Conservation (phyloP, 2,888 invertebrate genomes). For the Parascotia fuliginaria region DNA sequence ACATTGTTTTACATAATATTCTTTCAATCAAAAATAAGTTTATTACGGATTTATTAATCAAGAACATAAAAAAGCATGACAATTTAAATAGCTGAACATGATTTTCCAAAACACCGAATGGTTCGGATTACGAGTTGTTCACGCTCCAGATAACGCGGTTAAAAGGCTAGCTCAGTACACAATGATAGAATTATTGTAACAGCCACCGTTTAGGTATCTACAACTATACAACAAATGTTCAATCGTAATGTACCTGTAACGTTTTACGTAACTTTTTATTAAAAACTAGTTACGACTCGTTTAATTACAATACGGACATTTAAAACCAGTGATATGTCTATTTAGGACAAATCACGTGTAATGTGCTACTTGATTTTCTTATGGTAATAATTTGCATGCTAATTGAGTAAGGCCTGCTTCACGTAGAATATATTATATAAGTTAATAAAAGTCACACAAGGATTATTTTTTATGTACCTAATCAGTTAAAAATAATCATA, state of each 20-base stretch:
- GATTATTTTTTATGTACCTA: slow-evolving; percentile 1
- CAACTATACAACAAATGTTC: slow-evolving; percentile 43
- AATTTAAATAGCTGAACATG: slow-evolving; percentile 10
- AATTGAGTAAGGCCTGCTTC: slow-evolving; percentile 12
- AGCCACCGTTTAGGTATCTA: slow-evolving; percentile 39
- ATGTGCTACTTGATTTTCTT: slow-evolving; percentile 15
- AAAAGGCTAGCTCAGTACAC: slow-evolving; percentile 42
- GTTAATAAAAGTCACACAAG: background rate
- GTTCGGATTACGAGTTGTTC: slow-evolving; percentile 44
- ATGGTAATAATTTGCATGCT: slow-evolving; percentile 20
- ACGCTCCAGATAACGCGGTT: slow-evolving; percentile 51
- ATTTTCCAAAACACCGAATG: slow-evolving; percentile 30
- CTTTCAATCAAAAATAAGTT: too few relatives aligned
- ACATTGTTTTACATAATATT: slow-evolving; percentile 2
- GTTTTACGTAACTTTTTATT: slow-evolving; percentile 33
- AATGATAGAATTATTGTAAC: slow-evolving; percentile 49
- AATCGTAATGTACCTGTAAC: slow-evolving; percentile 28
- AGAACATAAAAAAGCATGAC: background rate
- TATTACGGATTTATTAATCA: too few relatives aligned
- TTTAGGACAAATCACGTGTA: slow-evolving; percentile 12
- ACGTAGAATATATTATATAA: slow-evolving; percentile 6
- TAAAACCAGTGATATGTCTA: slow-evolving; percentile 15
- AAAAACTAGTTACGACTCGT: slow-evolving; percentile 12
- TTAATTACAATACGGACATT: slow-evolving; percentile 13
- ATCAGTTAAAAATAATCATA: background rate